A percentile compares a stretch with the other conserved stretches of the same genome.
phyloP scores from a whole-genome alignment of 2,797 vertebrate genomes.

The Channa striata region DNA sequence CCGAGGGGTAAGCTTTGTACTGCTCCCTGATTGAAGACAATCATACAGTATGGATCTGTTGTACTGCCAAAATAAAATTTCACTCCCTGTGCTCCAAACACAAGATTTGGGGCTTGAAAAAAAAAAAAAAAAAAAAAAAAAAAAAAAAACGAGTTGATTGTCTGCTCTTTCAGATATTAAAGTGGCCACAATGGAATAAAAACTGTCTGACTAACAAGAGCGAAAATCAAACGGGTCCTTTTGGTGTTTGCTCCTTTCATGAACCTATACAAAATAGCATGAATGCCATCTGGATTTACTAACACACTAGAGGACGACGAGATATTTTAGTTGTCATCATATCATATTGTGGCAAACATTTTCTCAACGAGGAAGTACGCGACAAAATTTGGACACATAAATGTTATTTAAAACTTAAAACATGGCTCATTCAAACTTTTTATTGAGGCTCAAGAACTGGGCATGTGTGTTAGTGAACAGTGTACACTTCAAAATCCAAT shows the following conservation, averaged over 20 bases:
- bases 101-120: slow-evolving; percentile 28
- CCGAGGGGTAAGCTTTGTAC: slow-evolving; percentile 52
- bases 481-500: too few species aligned
- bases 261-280: slow-evolving; percentile 4
- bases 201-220: slow-evolving; percentile 23
- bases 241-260: slow-evolving; percentile 22
- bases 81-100: slow-evolving; percentile 52
- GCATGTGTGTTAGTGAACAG: too few species aligned
- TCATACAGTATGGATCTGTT: slow-evolving; percentile 59
- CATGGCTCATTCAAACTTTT: not conserved
- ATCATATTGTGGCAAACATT: too few species aligned
- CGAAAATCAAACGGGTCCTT: slow-evolving; percentile 37
- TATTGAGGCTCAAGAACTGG: not conserved
- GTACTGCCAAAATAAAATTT: slow-evolving; percentile 51
- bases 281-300: not conserved
- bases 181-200: slow-evolving; percentile 46
- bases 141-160: slow-evolving; percentile 36
- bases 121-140: too few species aligned
- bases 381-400: not conserved
- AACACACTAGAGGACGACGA: not conserved
- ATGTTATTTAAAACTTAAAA: not conserved
- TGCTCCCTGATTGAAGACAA: slow-evolving; percentile 64
- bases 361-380: too few species aligned
- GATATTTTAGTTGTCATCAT: not conserved
- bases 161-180: slow-evolving; percentile 52